These are phyloP conservation scores for Himalopsyche kuldschensis DNA, from an alignment of 2,888 invertebrate genomes.

Conservation along the genomic window DNA sequence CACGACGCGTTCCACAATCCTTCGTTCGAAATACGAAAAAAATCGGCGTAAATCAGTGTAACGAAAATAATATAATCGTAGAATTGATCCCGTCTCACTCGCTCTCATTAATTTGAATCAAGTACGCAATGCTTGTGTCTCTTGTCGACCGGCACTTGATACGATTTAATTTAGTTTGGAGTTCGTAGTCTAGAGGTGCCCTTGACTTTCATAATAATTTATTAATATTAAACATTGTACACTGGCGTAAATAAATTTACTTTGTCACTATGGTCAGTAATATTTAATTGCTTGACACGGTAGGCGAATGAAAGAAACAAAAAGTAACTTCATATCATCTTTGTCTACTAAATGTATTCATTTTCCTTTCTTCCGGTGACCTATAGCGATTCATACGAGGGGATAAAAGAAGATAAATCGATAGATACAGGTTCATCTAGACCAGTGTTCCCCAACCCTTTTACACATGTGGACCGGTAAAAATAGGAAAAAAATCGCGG, in stretches of 20 bases:
- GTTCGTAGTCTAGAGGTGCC: slow-evolving; percentile 11
- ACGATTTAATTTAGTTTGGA: slow-evolving; percentile 20
- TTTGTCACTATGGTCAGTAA: not conserved
- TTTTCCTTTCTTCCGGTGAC: no score
- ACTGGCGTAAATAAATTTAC: not conserved
- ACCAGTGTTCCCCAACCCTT: no score
- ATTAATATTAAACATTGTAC: not conserved
- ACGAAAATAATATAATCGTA: slow-evolving; percentile 8
- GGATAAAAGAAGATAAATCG: no score
- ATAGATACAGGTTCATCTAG: no score
- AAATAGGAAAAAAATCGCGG: no score
- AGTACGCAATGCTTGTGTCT: not conserved
- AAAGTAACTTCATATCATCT: no score
- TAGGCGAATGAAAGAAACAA: no score
- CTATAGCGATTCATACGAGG: no score
- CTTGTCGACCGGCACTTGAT: not conserved
- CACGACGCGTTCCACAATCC: slow-evolving; percentile 17
- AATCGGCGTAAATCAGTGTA: slow-evolving; percentile 16
- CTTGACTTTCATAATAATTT: slow-evolving; percentile 11
- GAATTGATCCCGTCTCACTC: slow-evolving; percentile 11
- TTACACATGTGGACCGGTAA: no score
- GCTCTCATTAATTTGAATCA: slow-evolving; percentile 9
- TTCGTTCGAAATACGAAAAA: slow-evolving; percentile 6
- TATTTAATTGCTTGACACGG: no score
- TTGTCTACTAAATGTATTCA: no score